Evolutionary conservation across 2,888 invertebrate species (phyloP), one percentile per base, ranked within the genome.

Genomic region (Merodon equestris): DNA sequence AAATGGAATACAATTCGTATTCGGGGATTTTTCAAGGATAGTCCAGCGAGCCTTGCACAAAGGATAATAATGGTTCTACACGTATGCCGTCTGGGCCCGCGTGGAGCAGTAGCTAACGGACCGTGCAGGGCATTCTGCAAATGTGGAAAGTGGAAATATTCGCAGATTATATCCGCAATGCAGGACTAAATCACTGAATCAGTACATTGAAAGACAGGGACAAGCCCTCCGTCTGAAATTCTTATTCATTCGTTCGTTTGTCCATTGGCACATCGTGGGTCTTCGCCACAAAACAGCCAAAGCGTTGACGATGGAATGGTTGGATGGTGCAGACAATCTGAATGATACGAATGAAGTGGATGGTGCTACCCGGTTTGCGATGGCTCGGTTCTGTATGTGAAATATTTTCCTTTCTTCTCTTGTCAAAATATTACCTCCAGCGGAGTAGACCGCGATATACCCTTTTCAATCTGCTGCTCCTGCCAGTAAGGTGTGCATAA

Each of bases 101-200:
- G 42, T 47, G 47, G 42, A 61, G 48, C 47, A 61, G 54, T 54
- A 61, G 18, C 61, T 54, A 48, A n/a, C 42, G 61, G 47, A 70
- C 70, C 70, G 70, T 40, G 54, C 45, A 61, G 27, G 54, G 40
- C 47, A 61, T 61, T 70, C 40, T 4, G 48, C 54, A 61, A 61
- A 61, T 70, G 58, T 70, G 70, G 58, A 51, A 53, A 51, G 68
- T 58, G 58, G 54, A 70, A 61, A 61, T 70, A 61, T 61, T 70
- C 61, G 53, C 70, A 54, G 60, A 60, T 61, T 48, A 70, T 60
- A 61, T 70, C 70, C 54, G 70, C 70, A 70, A 54, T 70, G 70
- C 70, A 61, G 70, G 54, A 70, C 60, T 57, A 45, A 51, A 68
- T 58, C 44, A 58, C 36, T 34, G 40, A 27, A 58, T 15, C 42